phyloP scores from a whole-genome alignment of 2,797 vertebrate species.

The Lutjanus argentimaculatus region DNA sequence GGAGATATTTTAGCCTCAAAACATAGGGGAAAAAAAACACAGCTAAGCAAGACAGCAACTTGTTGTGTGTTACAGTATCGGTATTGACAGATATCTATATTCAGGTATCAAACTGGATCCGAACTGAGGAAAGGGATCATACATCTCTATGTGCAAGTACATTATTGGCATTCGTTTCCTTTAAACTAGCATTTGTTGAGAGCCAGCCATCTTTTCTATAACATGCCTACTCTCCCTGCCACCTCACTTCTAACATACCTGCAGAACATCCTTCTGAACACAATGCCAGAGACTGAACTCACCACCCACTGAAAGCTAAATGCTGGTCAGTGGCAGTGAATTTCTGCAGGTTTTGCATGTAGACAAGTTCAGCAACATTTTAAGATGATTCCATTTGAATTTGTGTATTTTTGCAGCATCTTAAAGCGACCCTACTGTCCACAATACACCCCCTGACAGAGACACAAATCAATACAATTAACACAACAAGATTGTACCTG shows the following conservation, averaged over 20 bases:
- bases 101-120: too few species aligned
- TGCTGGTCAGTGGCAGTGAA: not conserved
- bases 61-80: too few species aligned
- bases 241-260: not conserved
- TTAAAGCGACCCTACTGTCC: too few species aligned
- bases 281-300: not conserved
- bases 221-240: not conserved
- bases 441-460: not conserved
- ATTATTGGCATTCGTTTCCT: not conserved
- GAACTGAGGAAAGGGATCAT: too few species aligned
- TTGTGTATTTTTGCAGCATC: not conserved
- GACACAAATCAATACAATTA: not conserved
- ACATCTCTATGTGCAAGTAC: not conserved
- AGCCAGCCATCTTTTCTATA: not conserved
- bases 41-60: too few species aligned
- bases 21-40: too few species aligned
- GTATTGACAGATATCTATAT: too few species aligned
- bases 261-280: constrained; percentile 1
- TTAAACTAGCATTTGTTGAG: not conserved
- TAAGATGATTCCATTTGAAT: not conserved
- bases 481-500: not conserved
- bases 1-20: too few species aligned
- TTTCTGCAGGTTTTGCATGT: not conserved
- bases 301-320: not conserved
- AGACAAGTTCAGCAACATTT: too few species aligned